Evolutionary conservation across 2,888 invertebrate genomes (phyloP).

Genomic region (Pachydiplax longipennis): DNA sequence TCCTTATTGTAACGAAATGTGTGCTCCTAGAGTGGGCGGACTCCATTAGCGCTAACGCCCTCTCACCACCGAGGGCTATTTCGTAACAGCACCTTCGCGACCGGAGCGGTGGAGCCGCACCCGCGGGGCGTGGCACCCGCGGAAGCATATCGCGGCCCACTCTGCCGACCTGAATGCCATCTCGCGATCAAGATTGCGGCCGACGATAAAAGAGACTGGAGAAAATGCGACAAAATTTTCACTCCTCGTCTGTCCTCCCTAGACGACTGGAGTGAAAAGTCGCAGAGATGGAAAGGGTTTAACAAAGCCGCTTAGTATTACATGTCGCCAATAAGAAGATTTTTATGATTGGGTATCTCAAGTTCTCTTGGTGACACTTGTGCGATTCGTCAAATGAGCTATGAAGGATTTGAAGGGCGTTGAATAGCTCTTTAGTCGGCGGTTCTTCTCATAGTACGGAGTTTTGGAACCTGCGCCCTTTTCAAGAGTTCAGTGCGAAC

Average conservation of each 20-base stretch:
- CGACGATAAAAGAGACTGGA: not conserved
- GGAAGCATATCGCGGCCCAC: not conserved
- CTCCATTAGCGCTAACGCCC: not conserved
- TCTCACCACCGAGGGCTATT: not conserved
- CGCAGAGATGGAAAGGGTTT: not conserved
- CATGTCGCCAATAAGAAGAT: too few relatives aligned
- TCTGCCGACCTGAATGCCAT: not conserved
- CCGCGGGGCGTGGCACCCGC: not conserved
- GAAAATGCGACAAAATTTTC: not conserved
- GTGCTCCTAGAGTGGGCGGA: not conserved
- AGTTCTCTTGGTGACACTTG: too few relatives aligned
- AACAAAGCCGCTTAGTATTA: not conserved
- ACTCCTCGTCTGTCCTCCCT: not conserved
- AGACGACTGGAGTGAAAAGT: not conserved
- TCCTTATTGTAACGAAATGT: not conserved
- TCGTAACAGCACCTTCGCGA: not conserved
- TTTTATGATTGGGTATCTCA: too few relatives aligned
- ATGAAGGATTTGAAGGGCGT: too few relatives aligned
- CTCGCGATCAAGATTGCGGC: not conserved
- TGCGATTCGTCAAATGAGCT: too few relatives aligned
- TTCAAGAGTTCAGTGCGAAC: too few relatives aligned
- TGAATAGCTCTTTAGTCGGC: too few relatives aligned
- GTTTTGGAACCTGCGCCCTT: too few relatives aligned
- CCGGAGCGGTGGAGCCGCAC: not conserved
- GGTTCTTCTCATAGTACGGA: too few relatives aligned